These are phyloP conservation scores for Pollenia angustigena DNA, from an alignment of 2,888 invertebrate genomes.

Conservation along the genomic window DNA sequence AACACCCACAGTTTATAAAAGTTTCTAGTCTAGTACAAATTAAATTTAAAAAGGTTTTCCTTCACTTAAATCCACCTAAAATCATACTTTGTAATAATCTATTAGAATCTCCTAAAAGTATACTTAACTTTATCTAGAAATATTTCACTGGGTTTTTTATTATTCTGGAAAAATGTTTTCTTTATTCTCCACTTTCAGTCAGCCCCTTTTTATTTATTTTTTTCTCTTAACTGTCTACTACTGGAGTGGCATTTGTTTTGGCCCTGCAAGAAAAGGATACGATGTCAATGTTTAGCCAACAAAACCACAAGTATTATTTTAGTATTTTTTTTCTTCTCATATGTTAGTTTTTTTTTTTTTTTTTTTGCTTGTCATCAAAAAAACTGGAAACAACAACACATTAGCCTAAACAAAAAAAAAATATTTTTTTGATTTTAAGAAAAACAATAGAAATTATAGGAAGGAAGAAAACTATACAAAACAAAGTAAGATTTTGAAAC, in stretches of 20 bases:
- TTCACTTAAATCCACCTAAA: too few species aligned
- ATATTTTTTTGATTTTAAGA: neutral
- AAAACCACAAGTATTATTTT: slow-evolving; percentile 34
- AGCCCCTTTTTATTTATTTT: neutral
- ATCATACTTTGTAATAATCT: too few species aligned
- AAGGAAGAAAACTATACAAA: neutral
- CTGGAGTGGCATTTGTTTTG: neutral
- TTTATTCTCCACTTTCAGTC: neutral
- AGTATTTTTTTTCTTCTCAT: neutral
- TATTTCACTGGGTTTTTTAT: neutral
- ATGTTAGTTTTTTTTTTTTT: neutral
- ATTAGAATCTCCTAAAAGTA: too few species aligned
- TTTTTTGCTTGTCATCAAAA: slow-evolving; percentile 14
- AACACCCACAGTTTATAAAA: too few species aligned
- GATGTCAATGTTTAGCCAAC: slow-evolving; percentile 23
- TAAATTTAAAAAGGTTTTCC: too few species aligned
- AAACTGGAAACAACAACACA: neutral
- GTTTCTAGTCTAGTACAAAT: too few species aligned
- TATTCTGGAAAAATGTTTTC: neutral
- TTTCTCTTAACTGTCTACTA: neutral
- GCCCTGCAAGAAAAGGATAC: neutral
- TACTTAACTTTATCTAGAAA: too few species aligned
- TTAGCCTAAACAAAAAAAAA: neutral
- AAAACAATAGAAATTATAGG: neutral
- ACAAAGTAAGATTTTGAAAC: neutral